These are phyloP conservation scores for Diaperis boleti DNA, from an alignment of 2,888 invertebrate species.

Conservation along the genomic window DNA sequence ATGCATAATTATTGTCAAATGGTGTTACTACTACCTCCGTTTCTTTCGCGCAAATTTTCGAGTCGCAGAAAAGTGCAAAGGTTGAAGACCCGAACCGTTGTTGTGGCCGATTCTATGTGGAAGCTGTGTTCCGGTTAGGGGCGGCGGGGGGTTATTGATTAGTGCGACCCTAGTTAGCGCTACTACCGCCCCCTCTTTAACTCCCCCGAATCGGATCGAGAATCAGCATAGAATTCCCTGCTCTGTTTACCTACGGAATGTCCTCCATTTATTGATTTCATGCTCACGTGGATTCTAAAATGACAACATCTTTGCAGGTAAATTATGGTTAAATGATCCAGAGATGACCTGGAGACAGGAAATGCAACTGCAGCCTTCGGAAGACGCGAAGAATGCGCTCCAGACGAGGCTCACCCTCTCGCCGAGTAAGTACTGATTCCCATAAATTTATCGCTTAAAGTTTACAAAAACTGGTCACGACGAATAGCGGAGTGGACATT, in stretches of 20 bases:
- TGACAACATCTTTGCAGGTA: slow-evolving; percentile 63
- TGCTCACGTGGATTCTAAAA: slow-evolving; percentile 24
- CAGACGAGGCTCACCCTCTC: slow-evolving; percentile 66
- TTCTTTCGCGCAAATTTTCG: no score
- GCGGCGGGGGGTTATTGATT: slow-evolving; percentile 64
- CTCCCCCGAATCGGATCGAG: slow-evolving; percentile 17
- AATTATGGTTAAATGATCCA: slow-evolving; percentile 67
- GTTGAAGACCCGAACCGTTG: slow-evolving; percentile 55
- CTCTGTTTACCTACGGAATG: slow-evolving; percentile 34
- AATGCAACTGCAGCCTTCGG: slow-evolving; percentile 63
- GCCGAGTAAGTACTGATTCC: slow-evolving; percentile 65
- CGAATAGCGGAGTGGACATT: no score
- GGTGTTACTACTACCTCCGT: no score
- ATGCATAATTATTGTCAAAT: no score
- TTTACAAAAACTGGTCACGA: neutral
- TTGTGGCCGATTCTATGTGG: slow-evolving; percentile 59
- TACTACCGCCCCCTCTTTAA: slow-evolving; percentile 39
- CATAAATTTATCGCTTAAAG: neutral
- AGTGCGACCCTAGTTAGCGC: slow-evolving; percentile 67
- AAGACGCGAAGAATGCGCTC: slow-evolving; percentile 66
- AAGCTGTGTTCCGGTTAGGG: slow-evolving; percentile 58
- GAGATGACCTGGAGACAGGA: slow-evolving; percentile 67
- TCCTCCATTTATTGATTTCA: slow-evolving; percentile 27
- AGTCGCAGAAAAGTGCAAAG: slow-evolving; percentile 49
- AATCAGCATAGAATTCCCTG: slow-evolving; percentile 40